Conservation (phyloP, 2,113 vertebrate species). For the Euleptes europaea region DNA sequence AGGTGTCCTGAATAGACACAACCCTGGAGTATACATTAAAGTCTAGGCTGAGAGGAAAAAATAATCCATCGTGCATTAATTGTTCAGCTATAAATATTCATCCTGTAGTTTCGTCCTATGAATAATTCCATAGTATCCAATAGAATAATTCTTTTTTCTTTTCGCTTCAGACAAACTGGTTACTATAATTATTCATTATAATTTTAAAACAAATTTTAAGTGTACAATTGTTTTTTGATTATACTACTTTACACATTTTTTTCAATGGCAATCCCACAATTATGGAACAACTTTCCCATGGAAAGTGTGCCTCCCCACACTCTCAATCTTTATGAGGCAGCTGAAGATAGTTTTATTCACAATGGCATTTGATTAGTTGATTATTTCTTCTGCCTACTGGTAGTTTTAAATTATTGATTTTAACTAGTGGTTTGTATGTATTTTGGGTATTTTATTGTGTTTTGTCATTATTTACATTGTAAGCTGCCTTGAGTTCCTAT, state of each 20-base stretch:
- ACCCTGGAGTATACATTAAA: neutral
- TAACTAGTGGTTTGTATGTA: too few species aligned
- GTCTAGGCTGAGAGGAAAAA: neutral
- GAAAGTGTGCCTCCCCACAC: too few species aligned
- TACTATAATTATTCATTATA: neutral
- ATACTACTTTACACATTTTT: neutral
- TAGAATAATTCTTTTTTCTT: neutral
- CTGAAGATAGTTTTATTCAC: too few species aligned
- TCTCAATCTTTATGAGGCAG: too few species aligned
- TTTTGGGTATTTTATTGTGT: too few species aligned
- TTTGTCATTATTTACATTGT: too few species aligned
- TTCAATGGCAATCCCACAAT: neutral
- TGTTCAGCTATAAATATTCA: neutral
- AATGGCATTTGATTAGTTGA: neutral
- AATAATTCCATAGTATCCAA: neutral
- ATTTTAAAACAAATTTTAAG: neutral
- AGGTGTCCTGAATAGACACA: neutral
- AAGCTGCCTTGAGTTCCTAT: too few species aligned
- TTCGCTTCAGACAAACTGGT: neutral
- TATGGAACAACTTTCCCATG: too few species aligned
- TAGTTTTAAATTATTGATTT: too few species aligned
- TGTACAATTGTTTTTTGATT: neutral
- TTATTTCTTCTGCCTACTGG: too few species aligned
- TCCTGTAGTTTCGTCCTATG: neutral
- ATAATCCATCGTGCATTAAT: neutral